Conservation (phyloP, 92 coral and sea anemone genomes). For the Parazoanthus atlanticus region DNA sequence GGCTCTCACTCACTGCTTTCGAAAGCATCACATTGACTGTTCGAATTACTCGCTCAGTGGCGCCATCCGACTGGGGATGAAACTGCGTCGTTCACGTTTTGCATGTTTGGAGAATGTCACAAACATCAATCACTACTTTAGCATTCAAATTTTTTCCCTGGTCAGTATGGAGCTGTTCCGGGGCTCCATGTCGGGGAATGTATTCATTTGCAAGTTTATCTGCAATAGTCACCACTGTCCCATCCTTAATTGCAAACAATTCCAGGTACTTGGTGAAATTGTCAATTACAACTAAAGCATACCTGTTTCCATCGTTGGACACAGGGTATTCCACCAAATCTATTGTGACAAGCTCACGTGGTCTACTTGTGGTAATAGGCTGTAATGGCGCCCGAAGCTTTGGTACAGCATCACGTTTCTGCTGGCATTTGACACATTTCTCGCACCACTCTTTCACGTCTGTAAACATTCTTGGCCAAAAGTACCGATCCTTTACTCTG, state of each 20-base stretch:
- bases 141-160: slow-evolving; percentile 48
- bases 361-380: too few species aligned
- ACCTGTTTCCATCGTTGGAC: neutral
- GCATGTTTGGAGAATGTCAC: slow-evolving; percentile 33
- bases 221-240: slow-evolving; percentile 39
- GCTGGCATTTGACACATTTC: neutral
- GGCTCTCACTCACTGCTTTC: slow-evolving; percentile 25
- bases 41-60: slow-evolving; percentile 35
- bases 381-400: neutral
- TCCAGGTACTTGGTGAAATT: neutral
- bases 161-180: slow-evolving; percentile 60
- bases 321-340: neutral
- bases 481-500: slow-evolving; percentile 30
- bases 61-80: slow-evolving; percentile 34
- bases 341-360: neutral
- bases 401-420: neutral
- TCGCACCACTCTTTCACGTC: slow-evolving; percentile 26
- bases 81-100: slow-evolving; percentile 31
- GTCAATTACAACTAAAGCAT: neutral
- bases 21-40: slow-evolving; percentile 17
- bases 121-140: neutral
- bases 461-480: slow-evolving; percentile 23
- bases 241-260: neutral
- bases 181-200: slow-evolving; percentile 48
- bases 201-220: slow-evolving; percentile 34